Conservation (phyloP, 2,888 invertebrate genomes). For the Pecten maximus region DNA sequence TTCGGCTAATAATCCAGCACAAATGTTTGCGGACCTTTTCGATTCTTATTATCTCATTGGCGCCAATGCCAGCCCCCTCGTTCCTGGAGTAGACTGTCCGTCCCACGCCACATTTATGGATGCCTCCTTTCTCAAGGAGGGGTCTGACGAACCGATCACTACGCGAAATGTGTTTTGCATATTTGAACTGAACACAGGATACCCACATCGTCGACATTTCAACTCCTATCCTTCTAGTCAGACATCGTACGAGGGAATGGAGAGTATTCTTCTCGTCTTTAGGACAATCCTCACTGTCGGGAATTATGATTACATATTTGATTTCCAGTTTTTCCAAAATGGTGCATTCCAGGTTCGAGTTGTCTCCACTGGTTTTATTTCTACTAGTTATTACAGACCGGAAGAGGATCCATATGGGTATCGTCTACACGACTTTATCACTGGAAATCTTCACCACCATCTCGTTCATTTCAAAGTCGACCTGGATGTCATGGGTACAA, state of each 20-base stretch:
- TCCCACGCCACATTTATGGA: too few species aligned
- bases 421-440: conserved; percentile 57
- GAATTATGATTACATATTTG: conserved; percentile 77
- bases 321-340: conserved; percentile 74
- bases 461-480: conserved; percentile 71
- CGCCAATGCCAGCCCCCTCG: conserved; percentile 59
- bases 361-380: conserved; percentile 72
- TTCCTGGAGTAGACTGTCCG: conserved; percentile 75
- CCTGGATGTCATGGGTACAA: too few species aligned
- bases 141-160: conserved; percentile 39
- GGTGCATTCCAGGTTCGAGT: conserved; percentile 68
- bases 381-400: conserved; percentile 42
- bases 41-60: conserved; percentile 71
- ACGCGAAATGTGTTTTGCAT: conserved; percentile 66
- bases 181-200: conserved; percentile 70
- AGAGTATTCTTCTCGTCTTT: conserved; percentile 67
- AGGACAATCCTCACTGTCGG: conserved; percentile 66
- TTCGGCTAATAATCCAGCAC: conserved; percentile 66
- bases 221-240: conserved; percentile 36
- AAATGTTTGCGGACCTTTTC: conserved; percentile 68
- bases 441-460: conserved; percentile 69
- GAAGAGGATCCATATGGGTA: conserved; percentile 52
- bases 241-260: conserved; percentile 71
- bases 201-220: conserved; percentile 70
- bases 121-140: conserved; percentile 53